These are phyloP conservation scores for Caenorhabditis sp. DNA, from an alignment of 2,888 invertebrate genomes.

Conservation along the genomic window DNA sequence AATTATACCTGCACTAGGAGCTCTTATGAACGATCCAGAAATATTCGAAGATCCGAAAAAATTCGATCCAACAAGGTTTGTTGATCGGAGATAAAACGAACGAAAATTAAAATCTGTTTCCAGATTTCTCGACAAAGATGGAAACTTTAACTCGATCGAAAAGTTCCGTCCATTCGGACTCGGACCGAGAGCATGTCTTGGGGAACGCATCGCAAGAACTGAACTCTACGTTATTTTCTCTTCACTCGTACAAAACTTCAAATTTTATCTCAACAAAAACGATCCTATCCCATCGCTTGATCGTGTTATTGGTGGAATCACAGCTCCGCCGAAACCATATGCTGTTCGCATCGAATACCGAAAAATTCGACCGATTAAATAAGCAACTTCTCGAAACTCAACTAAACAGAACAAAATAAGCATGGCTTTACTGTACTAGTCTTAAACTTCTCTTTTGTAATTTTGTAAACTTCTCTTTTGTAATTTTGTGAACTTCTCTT, in stretches of 20 bases:
- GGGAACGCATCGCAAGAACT: constrained; percentile 57
- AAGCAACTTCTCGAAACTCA: background rate
- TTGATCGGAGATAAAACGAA: background rate
- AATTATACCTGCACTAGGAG: constrained; percentile 58
- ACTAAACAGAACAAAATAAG: background rate
- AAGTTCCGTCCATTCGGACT: constrained; percentile 50
- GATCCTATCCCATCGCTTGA: constrained; percentile 29
- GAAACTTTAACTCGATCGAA: constrained; percentile 28
- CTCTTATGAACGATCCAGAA: constrained; percentile 45
- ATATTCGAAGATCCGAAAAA: constrained; percentile 52
- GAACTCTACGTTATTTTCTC: constrained; percentile 60
- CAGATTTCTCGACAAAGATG: constrained; percentile 32
- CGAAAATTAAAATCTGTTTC: background rate
- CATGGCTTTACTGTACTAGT: no score
- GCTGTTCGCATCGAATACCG: constrained; percentile 27
- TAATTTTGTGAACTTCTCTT: no score
- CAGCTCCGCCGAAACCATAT: constrained; percentile 32
- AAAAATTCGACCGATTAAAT: background rate
- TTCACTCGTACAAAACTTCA: constrained; percentile 59
- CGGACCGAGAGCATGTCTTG: constrained; percentile 50
- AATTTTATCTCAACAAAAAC: constrained; percentile 40
- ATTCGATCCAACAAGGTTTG: constrained; percentile 58
- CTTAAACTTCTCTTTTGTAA: no score
- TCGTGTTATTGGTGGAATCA: constrained; percentile 36
- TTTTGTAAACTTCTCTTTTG: no score